These are phyloP conservation scores for Stenolophus ochropezus DNA, from an alignment of 2,888 invertebrate species.

Conservation along the genomic window DNA sequence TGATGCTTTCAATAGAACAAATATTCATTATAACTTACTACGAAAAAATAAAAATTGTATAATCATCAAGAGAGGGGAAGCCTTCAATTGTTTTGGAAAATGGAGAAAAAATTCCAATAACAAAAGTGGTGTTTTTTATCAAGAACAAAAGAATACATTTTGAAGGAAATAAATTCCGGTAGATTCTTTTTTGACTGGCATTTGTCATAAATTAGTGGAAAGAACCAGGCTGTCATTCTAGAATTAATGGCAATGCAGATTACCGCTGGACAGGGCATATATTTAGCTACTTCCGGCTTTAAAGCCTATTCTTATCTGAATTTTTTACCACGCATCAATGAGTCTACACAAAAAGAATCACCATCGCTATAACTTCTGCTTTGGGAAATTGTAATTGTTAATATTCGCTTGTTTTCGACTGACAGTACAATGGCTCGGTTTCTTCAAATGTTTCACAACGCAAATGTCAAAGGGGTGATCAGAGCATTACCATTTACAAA, in stretches of 20 bases:
- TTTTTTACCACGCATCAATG: constrained; percentile 57
- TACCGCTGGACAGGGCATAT: constrained; percentile 56
- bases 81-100: constrained; percentile 24
- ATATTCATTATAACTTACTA: no score
- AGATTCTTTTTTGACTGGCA: constrained; percentile 50
- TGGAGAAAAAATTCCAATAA: constrained; percentile 35
- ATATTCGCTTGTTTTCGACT: background rate
- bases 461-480: no score
- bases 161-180: constrained; percentile 37
- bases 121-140: constrained; percentile 43
- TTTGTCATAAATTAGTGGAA: constrained; percentile 57
- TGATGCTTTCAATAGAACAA: no score
- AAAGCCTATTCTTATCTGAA: constrained; percentile 56
- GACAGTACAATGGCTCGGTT: background rate
- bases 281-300: constrained; percentile 54
- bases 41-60: no score
- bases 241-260: constrained; percentile 58
- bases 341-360: constrained; percentile 48
- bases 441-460: no score
- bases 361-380: background rate
- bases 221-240: constrained; percentile 51
- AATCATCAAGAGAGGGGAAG: no score
- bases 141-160: constrained; percentile 52
- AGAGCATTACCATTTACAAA: no score
- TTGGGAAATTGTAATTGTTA: constrained; percentile 4